phyloP scores from a whole-genome alignment of 2,113 vertebrate genomes.

The Benitochromis conjunctus region DNA sequence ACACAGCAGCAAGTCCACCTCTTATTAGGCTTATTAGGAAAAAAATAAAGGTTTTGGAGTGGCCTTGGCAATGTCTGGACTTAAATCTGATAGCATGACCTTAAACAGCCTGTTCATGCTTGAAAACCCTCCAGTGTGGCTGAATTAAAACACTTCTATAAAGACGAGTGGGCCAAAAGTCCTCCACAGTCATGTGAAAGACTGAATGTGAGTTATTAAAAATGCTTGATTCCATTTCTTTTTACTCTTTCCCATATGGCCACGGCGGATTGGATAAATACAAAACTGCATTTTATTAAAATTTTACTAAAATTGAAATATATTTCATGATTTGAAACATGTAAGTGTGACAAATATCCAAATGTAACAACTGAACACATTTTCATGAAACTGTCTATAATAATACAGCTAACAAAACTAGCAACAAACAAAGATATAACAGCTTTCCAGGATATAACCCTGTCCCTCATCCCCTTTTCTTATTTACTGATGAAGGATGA shows the following conservation, averaged over 20 bases:
- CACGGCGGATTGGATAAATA: neutral
- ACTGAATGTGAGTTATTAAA: neutral
- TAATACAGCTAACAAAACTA: neutral
- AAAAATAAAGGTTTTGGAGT: neutral
- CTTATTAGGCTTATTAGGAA: neutral
- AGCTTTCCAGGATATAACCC: fast-evolving
- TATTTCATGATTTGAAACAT: neutral
- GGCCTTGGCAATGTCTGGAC: neutral
- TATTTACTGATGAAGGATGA: neutral
- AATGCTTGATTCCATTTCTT: too few relatives aligned
- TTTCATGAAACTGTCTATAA: neutral
- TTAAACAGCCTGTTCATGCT: neutral
- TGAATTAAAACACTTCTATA: neutral
- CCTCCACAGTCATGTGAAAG: neutral
- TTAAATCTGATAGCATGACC: neutral
- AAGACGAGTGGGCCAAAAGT: neutral
- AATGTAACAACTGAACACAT: neutral
- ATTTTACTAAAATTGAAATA: neutral
- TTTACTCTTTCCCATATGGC: too few relatives aligned
- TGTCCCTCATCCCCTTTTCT: neutral
- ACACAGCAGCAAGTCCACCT: neutral
- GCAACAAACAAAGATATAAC: neutral
- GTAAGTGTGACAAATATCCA: neutral
- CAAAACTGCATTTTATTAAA: neutral
- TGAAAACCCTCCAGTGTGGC: neutral